A percentile compares a stretch with the other conserved stretches of the same genome.
Conservation (phyloP, 2,888 invertebrate genomes). For the Eilema depressum region DNA sequence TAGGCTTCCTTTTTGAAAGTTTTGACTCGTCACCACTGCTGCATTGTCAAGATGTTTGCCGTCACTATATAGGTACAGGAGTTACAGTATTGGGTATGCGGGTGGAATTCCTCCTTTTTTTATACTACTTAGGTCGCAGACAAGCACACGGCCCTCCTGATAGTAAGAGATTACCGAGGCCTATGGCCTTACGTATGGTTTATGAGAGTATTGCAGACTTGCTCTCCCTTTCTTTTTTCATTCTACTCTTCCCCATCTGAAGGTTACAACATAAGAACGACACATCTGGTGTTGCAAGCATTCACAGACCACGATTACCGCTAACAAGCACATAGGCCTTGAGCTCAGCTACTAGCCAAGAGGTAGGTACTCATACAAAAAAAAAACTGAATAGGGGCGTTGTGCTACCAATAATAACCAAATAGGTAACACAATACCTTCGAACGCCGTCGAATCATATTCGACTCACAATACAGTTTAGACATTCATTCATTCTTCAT, state of each 20-base stretch:
- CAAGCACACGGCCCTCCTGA: no score
- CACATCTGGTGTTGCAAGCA: background rate
- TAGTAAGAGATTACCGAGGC: no score
- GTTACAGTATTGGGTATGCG: no score
- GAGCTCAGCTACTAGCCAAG: background rate
- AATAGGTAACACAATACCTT: conserved; percentile 7
- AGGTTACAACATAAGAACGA: background rate
- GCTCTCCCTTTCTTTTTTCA: no score
- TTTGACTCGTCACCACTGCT: no score
- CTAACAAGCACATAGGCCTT: background rate
- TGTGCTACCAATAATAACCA: background rate
- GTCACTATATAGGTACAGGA: no score
- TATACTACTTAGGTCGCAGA: no score
- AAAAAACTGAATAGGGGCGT: background rate
- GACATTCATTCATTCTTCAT: conserved; percentile 13
- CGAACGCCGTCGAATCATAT: background rate
- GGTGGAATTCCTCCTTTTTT: no score
- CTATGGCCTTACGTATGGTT: no score
- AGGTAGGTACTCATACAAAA: background rate
- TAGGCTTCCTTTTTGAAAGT: no score
- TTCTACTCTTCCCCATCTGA: background rate
- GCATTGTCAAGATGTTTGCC: no score
- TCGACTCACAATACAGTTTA: conserved; percentile 8
- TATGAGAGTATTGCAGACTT: no score
- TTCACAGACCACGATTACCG: background rate